Evolutionary conservation across 1,140 invertebrate species (phyloP).

Genomic region (Dufourea novaeangliae): DNA sequence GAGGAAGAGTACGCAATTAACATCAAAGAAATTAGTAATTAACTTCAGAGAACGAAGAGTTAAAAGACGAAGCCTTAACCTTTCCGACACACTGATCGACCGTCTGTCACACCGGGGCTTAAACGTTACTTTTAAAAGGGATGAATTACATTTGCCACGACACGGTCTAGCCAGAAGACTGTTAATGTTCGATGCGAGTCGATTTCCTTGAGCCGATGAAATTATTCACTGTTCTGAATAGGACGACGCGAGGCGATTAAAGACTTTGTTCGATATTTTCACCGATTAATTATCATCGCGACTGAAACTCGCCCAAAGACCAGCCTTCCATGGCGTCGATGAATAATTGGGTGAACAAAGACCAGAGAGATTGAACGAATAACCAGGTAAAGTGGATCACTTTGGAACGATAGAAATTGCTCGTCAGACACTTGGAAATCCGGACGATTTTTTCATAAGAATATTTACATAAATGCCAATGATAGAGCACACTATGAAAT

Average conservation of each 20-base stretch:
- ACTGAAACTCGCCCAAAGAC: not conserved
- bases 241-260: not conserved
- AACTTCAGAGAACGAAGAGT: no score
- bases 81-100: no score
- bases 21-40: no score
- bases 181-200: slow-evolving; percentile 30
- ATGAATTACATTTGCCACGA: not conserved
- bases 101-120: not conserved
- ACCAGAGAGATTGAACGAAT: no score
- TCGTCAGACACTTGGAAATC: no score
- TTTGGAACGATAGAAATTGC: no score
- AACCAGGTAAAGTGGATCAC: no score
- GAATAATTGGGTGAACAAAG: not conserved
- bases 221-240: slow-evolving; percentile 27
- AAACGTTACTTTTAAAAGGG: not conserved
- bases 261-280: slow-evolving; percentile 11
- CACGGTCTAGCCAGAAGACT: not conserved
- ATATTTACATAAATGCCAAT: no score
- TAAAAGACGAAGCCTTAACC: no score
- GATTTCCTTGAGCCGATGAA: slow-evolving; percentile 22
- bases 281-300: not conserved
- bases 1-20: no score
- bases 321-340: not conserved
- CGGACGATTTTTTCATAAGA: no score
- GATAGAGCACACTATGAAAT: no score